phyloP scores from a whole-genome alignment of 2,797 vertebrate genomes.

The Rhinatrema bivittatum region DNA sequence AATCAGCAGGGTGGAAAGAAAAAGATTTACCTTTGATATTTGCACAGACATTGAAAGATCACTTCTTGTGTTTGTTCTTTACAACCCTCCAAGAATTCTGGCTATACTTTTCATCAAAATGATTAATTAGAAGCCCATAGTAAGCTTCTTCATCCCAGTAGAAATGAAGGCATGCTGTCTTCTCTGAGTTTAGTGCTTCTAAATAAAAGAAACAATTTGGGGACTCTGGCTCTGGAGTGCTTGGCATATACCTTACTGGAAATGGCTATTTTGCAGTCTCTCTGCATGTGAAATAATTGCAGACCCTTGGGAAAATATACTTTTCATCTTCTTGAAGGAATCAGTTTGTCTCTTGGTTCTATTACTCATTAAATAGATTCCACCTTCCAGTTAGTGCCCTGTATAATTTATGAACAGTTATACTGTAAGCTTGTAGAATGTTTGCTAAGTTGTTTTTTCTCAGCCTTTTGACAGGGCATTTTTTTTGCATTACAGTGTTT shows the following conservation, averaged over 20 bases:
- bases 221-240: not conserved
- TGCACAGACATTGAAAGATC: not conserved
- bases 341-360: not conserved
- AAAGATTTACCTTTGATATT: constrained; percentile 1
- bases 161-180: constrained; percentile 1
- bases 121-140: not conserved
- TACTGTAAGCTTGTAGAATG: too few species aligned
- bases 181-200: not conserved
- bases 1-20: not conserved
- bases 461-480: too few species aligned
- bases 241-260: not conserved
- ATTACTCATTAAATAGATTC: not conserved
- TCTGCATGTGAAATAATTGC: not conserved
- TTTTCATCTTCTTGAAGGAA: not conserved
- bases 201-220: constrained; percentile 14
- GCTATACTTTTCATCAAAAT: not conserved
- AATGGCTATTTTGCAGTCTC: not conserved
- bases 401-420: not conserved
- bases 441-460: too few species aligned
- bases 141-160: constrained; percentile 1
- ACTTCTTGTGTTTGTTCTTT: not conserved
- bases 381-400: not conserved
- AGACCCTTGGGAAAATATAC: not conserved
- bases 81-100: not conserved
- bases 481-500: too few species aligned